These are phyloP conservation scores for Trachymyrmex cornetzi DNA, from an alignment of 1,140 invertebrate species.

Conservation along the genomic window DNA sequence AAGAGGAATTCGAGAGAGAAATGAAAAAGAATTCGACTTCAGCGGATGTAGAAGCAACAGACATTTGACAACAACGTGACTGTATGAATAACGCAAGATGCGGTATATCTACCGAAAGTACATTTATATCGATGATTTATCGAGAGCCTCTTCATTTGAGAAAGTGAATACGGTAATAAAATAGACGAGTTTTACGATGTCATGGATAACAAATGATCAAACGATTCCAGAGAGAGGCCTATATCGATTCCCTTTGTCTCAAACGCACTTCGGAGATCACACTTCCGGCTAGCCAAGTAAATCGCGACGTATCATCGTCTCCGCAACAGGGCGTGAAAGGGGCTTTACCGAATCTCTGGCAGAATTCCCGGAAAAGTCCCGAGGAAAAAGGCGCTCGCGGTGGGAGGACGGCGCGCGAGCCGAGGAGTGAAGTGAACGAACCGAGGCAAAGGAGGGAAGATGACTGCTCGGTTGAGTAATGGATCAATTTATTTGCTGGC, in stretches of 20 bases:
- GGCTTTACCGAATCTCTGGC: slow-evolving; percentile 78
- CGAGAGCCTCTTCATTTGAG: slow-evolving; percentile 19
- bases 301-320: slow-evolving; percentile 76
- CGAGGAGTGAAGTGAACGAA: slow-evolving; percentile 69
- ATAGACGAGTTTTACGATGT: background rate
- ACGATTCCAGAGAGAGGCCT: slow-evolving; percentile 46
- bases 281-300: slow-evolving; percentile 61
- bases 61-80: slow-evolving; percentile 58
- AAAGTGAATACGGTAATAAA: slow-evolving; percentile 34
- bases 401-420: slow-evolving; percentile 45
- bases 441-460: slow-evolving; percentile 80
- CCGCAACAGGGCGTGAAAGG: slow-evolving; percentile 77
- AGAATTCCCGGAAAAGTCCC: slow-evolving; percentile 75
- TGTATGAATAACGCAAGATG: slow-evolving; percentile 42
- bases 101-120: background rate
- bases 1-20: slow-evolving; percentile 38
- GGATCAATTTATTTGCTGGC: slow-evolving; percentile 85
- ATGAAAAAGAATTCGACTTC: slow-evolving; percentile 40
- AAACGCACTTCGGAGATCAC: slow-evolving; percentile 10
- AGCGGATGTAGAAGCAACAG: slow-evolving; percentile 20
- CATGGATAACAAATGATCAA: slow-evolving; percentile 25
- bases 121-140: slow-evolving; percentile 40
- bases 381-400: slow-evolving; percentile 66
- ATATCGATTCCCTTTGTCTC: slow-evolving; percentile 64
- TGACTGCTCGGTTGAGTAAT: slow-evolving; percentile 85